Percentiles rank a stretch among this genome's conserved stretches.
These are phyloP conservation scores for Argynnis bischoffii DNA, from an alignment of 2,888 invertebrate species.

Conservation along the genomic window DNA sequence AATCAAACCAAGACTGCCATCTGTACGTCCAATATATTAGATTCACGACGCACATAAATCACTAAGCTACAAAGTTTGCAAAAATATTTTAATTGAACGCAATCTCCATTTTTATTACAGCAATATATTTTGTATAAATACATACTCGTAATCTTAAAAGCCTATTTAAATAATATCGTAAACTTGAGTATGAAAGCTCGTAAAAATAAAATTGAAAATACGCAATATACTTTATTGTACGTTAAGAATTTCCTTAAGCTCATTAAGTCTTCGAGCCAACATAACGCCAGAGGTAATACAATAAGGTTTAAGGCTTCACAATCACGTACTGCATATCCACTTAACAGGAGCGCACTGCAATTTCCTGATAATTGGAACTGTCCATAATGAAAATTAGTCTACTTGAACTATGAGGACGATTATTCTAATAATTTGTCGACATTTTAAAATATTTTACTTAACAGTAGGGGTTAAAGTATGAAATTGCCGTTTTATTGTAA, in stretches of 20 bases:
- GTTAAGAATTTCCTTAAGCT: conserved; percentile 21
- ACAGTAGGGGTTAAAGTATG: too few relatives aligned
- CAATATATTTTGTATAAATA: too few relatives aligned
- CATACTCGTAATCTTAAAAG: too few relatives aligned
- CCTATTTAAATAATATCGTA: too few relatives aligned
- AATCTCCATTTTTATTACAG: too few relatives aligned
- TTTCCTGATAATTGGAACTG: conserved; percentile 39
- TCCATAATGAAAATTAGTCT: conserved; percentile 33
- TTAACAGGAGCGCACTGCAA: conserved; percentile 36
- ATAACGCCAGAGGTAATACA: conserved; percentile 25
- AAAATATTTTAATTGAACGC: too few relatives aligned
- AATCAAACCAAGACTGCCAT: too few relatives aligned
- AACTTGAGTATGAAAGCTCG: conserved; percentile 1
- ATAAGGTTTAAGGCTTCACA: conserved; percentile 35
- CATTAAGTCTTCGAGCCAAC: conserved; percentile 26
- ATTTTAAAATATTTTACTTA: neutral
- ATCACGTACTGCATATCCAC: conserved; percentile 41
- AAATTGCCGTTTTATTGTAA: too few relatives aligned
- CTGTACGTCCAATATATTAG: too few relatives aligned
- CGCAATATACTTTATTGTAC: conserved; percentile 7
- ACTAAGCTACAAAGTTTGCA: too few relatives aligned
- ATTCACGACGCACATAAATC: too few relatives aligned
- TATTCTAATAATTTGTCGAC: conserved; percentile 1
- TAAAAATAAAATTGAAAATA: conserved; percentile 7
- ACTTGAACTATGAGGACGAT: conserved; percentile 23